Evolutionary conservation across 2,888 invertebrate genomes (phyloP).

Genomic region (Escarpia spicata): DNA sequence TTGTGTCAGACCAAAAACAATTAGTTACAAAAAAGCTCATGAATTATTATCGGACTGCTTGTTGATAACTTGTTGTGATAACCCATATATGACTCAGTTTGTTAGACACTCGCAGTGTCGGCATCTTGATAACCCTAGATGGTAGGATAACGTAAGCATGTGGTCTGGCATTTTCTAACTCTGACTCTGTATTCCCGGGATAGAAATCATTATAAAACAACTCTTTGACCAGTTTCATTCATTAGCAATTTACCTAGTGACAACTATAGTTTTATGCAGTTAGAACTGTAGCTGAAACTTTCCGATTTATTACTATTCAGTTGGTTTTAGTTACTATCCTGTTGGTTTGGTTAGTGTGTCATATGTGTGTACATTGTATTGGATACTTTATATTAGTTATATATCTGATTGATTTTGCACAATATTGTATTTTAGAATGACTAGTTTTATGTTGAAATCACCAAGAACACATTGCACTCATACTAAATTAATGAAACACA

Average conservation of each 20-base stretch:
- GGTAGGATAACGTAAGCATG: not conserved
- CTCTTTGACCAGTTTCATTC: not conserved
- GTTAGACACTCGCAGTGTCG: not conserved
- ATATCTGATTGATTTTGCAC: too few relatives aligned
- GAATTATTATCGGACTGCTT: not conserved
- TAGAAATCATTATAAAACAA: not conserved
- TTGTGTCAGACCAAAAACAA: not conserved
- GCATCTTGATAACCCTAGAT: not conserved
- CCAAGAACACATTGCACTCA: too few relatives aligned
- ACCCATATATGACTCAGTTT: not conserved
- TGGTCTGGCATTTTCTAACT: not conserved
- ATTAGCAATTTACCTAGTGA: not conserved
- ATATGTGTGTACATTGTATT: too few relatives aligned
- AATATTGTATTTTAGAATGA: too few relatives aligned
- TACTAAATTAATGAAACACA: too few relatives aligned
- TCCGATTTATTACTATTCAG: too few relatives aligned
- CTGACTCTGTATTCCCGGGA: not conserved
- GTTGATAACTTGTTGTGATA: constrained; percentile 7
- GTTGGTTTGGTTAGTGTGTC: too few relatives aligned
- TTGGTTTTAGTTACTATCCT: too few relatives aligned
- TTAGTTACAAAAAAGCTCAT: not conserved
- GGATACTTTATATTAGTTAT: too few relatives aligned
- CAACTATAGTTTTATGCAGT: not conserved
- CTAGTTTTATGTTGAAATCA: too few relatives aligned
- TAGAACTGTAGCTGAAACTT: not conserved